Conservation (phyloP, 1,140 invertebrate species). For the Diachasma alloeum region DNA sequence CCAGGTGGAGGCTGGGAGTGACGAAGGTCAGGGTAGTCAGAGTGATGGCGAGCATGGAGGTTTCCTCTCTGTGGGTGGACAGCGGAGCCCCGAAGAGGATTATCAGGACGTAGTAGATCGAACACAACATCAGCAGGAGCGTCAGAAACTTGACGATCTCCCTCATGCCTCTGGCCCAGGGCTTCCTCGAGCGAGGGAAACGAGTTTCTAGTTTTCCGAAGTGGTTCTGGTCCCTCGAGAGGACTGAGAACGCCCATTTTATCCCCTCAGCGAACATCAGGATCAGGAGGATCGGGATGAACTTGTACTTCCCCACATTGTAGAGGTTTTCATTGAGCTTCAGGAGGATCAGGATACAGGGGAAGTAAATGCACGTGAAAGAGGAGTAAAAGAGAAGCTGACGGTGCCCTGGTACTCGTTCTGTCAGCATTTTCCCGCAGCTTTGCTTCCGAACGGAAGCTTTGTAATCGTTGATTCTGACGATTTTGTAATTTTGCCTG, state of each 20-base stretch:
- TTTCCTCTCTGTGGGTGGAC: slow-evolving; percentile 72
- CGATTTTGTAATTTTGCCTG: no score
- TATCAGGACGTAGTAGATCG: slow-evolving; percentile 69
- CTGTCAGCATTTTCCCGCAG: neutral
- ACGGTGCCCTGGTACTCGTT: slow-evolving; percentile 46
- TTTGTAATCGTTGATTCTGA: no score
- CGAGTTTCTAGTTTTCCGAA: slow-evolving; percentile 40
- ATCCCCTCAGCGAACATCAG: slow-evolving; percentile 56
- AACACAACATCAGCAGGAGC: slow-evolving; percentile 44
- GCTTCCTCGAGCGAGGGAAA: slow-evolving; percentile 37
- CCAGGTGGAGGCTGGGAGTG: slow-evolving; percentile 71
- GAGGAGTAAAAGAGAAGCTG: slow-evolving; percentile 55
- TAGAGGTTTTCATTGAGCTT: slow-evolving; percentile 56
- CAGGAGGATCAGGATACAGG: slow-evolving; percentile 53
- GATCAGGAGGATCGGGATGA: slow-evolving; percentile 53
- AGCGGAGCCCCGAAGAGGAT: slow-evolving; percentile 82
- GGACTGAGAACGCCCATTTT: slow-evolving; percentile 51
- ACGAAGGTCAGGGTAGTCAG: slow-evolving; percentile 74
- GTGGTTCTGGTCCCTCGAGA: slow-evolving; percentile 41
- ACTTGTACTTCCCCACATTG: slow-evolving; percentile 52
- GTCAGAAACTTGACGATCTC: slow-evolving; percentile 56
- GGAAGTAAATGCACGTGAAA: slow-evolving; percentile 60
- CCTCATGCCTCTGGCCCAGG: slow-evolving; percentile 42
- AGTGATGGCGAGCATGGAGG: slow-evolving; percentile 74
- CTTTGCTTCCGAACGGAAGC: no score